phyloP scores from a whole-genome alignment of 2,113 vertebrate species.

The Tyrannus savana region DNA sequence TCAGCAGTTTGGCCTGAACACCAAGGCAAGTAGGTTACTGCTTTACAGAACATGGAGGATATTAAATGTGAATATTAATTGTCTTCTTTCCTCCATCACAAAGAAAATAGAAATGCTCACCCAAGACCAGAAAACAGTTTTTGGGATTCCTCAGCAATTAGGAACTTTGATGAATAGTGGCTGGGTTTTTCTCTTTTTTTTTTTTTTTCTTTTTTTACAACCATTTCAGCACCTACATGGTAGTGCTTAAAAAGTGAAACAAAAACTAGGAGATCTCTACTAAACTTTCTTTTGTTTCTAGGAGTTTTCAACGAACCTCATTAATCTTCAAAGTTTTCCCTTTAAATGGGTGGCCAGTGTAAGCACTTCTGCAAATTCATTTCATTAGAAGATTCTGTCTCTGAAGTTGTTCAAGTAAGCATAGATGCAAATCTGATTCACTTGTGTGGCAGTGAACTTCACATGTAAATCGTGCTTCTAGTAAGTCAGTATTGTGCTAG shows the following conservation, averaged over 20 bases:
- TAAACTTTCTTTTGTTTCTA: background rate
- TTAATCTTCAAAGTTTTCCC: background rate
- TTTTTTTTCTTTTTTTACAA: background rate
- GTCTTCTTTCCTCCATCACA: background rate
- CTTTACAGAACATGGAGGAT: background rate
- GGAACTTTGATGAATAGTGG: background rate
- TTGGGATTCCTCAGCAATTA: background rate
- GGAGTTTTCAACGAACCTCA: background rate
- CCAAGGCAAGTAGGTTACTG: background rate
- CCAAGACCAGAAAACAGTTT: background rate
- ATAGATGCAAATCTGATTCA: background rate
- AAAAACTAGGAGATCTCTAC: background rate
- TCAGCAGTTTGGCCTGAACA: conserved; percentile 28
- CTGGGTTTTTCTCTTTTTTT: too few species aligned
- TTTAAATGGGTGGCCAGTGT: background rate
- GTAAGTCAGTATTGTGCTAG: conserved; percentile 30
- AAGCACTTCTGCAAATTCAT: conserved; percentile 9
- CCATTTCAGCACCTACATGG: background rate
- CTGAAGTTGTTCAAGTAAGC: conserved; percentile 12
- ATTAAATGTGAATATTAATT: conserved; percentile 46
- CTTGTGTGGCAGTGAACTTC: conserved; percentile 48
- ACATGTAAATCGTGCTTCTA: conserved; percentile 52
- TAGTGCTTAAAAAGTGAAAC: background rate
- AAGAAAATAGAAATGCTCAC: background rate
- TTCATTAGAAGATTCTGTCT: background rate